Evolutionary conservation across 1,140 invertebrate genomes (phyloP).

Genomic region (Pectinophora gossypiella): DNA sequence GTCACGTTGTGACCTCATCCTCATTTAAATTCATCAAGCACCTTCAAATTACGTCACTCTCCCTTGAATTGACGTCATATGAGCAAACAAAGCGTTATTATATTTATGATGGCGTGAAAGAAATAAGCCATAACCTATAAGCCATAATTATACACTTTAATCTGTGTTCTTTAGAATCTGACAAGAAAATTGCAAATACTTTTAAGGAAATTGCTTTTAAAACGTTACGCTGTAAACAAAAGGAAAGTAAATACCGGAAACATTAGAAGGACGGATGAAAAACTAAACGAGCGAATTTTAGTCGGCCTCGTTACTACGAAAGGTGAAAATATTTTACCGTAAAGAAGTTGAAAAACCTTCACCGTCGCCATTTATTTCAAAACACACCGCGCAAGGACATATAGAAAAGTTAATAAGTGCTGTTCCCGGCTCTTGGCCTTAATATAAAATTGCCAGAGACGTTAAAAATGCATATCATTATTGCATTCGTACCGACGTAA

Average conservation of each 20-base stretch:
- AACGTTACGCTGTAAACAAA: background rate
- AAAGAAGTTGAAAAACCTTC: background rate
- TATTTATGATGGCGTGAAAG: no score
- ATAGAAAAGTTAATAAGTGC: slow-evolving; percentile 3
- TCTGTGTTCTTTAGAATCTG: background rate
- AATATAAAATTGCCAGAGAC: slow-evolving; percentile 20
- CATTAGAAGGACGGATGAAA: background rate
- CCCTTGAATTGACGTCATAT: no score
- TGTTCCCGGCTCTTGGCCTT: slow-evolving; percentile 15
- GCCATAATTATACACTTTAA: no score
- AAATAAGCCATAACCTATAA: no score
- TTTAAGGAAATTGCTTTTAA: background rate
- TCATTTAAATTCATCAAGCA: no score
- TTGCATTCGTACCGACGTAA: slow-evolving; percentile 9
- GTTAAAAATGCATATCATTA: slow-evolving; percentile 22
- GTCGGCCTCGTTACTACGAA: background rate
- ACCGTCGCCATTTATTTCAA: background rate
- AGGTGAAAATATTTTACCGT: background rate
- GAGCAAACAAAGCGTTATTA: no score
- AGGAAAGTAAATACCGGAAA: background rate
- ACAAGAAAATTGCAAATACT: background rate
- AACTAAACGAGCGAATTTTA: background rate
- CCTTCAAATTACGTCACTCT: no score
- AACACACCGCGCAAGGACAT: slow-evolving; percentile 4
- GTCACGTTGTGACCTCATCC: no score